Evolutionary conservation across 2,888 invertebrate species (phyloP).

Genomic region (Caenorhabditis japonica): DNA sequence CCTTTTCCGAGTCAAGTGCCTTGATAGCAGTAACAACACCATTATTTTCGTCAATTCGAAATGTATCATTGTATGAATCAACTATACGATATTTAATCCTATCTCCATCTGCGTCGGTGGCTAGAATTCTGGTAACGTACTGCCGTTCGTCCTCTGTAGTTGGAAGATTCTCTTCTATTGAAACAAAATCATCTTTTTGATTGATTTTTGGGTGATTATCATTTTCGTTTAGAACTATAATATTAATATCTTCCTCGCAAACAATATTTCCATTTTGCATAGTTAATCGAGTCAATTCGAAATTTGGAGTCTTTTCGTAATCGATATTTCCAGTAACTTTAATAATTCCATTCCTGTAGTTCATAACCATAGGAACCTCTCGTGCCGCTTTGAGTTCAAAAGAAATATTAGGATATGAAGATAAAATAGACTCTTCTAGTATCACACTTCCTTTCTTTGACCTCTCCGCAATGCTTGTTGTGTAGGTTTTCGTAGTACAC

Average conservation of each 20-base stretch:
- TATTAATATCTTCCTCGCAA: constrained; percentile 29
- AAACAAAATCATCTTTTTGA: constrained; percentile 29
- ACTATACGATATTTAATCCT: constrained; percentile 10
- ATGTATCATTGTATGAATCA: constrained; percentile 80
- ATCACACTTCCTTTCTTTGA: constrained; percentile 41
- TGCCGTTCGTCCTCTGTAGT: constrained; percentile 50
- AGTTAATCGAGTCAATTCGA: constrained; percentile 13
- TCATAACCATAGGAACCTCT: constrained; percentile 25
- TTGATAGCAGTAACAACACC: constrained; percentile 90
- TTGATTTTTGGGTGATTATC: constrained; percentile 77
- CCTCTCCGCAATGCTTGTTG: constrained; percentile 17
- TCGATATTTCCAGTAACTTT: constrained; percentile 39
- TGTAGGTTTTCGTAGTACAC: constrained; percentile 14
- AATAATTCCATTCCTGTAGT: constrained; percentile 43
- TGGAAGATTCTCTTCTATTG: constrained; percentile 66
- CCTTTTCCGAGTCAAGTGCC: constrained; percentile 89
- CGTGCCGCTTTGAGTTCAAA: constrained; percentile 12
- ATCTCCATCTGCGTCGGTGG: constrained; percentile 57
- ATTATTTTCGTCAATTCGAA: constrained; percentile 88
- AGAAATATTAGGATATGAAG: background rate
- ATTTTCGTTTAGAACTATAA: constrained; percentile 77
- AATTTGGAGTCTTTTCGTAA: constrained; percentile 20
- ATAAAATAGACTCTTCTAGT: background rate
- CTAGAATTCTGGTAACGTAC: constrained; percentile 64
- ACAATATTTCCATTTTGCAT: constrained; percentile 4